These are phyloP conservation scores for Chamaea fasciata DNA, from an alignment of 2,113 vertebrate genomes.

Conservation along the genomic window DNA sequence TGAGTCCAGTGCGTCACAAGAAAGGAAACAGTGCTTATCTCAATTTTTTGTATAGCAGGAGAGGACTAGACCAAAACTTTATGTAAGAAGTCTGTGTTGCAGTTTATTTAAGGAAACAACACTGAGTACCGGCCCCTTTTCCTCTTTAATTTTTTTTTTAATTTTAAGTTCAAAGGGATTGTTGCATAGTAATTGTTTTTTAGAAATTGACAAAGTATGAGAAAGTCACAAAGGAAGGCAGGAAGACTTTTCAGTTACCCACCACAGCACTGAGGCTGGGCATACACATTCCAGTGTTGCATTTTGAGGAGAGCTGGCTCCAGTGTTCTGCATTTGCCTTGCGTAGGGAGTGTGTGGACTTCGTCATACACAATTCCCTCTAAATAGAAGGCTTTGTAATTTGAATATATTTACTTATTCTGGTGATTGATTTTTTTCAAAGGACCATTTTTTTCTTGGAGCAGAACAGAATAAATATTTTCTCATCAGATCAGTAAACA, in stretches of 20 bases:
- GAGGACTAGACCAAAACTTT: neutral
- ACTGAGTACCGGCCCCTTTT: neutral
- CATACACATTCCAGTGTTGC: fast-evolving
- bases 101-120: neutral
- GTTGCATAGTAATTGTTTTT: neutral
- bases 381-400: neutral
- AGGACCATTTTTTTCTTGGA: neutral
- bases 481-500: neutral
- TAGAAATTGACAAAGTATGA: neutral
- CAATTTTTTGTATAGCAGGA: neutral
- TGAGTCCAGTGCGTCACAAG: neutral
- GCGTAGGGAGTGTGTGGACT: neutral
- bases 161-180: neutral
- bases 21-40: neutral
- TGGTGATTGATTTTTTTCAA: neutral
- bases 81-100: neutral
- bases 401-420: neutral
- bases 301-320: neutral
- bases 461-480: neutral
- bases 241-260: neutral
- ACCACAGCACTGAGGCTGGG: neutral
- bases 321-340: neutral
- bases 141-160: neutral
- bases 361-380: neutral
- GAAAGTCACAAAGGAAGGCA: neutral